Conservation (phyloP, 2,797 vertebrate genomes). For the Prunella strophiata region DNA sequence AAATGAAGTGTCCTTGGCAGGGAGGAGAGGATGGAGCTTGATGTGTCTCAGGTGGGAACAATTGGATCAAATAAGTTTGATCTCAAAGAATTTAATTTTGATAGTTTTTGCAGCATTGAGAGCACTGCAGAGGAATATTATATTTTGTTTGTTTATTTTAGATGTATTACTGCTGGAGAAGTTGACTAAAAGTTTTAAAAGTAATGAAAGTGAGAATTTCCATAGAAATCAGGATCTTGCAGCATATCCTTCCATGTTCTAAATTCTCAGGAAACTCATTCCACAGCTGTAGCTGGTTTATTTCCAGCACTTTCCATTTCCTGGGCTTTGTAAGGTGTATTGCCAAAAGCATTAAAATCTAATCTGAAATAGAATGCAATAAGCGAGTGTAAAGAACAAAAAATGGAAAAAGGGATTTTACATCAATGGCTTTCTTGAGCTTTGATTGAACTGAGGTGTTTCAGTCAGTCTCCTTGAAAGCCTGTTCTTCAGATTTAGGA, state of each 20-base stretch:
- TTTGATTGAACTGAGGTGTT: slow-evolving; percentile 1
- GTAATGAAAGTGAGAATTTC: not conserved
- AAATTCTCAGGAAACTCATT: not conserved
- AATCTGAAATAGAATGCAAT: not conserved
- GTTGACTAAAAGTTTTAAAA: not conserved
- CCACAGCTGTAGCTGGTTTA: not conserved
- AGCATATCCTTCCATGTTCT: not conserved
- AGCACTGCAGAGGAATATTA: not conserved
- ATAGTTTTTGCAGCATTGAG: not conserved
- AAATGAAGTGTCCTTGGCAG: not conserved
- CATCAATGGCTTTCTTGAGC: not conserved
- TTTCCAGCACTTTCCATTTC: slow-evolving; percentile 7
- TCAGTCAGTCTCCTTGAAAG: not conserved
- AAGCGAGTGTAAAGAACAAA: not conserved
- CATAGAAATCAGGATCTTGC: not conserved
- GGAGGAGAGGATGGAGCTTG: not conserved
- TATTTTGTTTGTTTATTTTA: not conserved
- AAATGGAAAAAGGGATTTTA: not conserved
- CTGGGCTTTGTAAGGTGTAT: not conserved
- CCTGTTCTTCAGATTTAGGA: not conserved
- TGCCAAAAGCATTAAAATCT: not conserved
- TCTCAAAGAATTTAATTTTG: not conserved
- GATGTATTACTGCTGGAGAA: not conserved
- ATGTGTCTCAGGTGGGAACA: not conserved
- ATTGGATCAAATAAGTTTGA: not conserved